These are phyloP conservation scores for Isaurus tuberculatus DNA, from an alignment of 92 coral and sea anemone species.

Conservation along the genomic window DNA sequence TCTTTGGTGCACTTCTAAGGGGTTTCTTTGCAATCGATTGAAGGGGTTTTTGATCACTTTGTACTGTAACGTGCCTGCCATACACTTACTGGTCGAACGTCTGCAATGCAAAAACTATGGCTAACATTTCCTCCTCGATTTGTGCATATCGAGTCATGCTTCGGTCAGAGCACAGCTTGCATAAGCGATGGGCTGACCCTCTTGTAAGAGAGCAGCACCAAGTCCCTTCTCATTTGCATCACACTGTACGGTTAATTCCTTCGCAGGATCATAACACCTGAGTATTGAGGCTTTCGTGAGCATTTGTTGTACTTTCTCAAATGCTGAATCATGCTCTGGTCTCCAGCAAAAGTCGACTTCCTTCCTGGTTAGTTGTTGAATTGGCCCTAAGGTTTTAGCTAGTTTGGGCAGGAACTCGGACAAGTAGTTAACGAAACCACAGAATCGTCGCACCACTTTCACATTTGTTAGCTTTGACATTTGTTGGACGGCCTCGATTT, in stretches of 20 bases:
- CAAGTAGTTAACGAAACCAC: slow-evolving; percentile 64
- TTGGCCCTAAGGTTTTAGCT: slow-evolving; percentile 47
- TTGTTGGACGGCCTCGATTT: slow-evolving; percentile 32
- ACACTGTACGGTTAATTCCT: slow-evolving; percentile 12
- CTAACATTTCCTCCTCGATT: too few relatives aligned
- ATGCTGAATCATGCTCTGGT: slow-evolving; percentile 55
- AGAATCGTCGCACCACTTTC: too few relatives aligned
- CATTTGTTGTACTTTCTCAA: slow-evolving; percentile 11
- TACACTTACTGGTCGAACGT: too few relatives aligned
- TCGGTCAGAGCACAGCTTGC: not conserved
- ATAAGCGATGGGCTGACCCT: too few relatives aligned
- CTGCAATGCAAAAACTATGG: too few relatives aligned
- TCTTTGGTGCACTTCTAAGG: too few relatives aligned
- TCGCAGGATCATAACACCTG: not conserved
- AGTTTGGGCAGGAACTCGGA: slow-evolving; percentile 61
- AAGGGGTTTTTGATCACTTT: too few relatives aligned
- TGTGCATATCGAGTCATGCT: too few relatives aligned
- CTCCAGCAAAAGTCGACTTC: slow-evolving; percentile 45
- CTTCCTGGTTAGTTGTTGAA: slow-evolving; percentile 49
- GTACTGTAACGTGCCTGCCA: too few relatives aligned
- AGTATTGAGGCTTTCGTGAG: not conserved
- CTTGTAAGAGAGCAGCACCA: too few relatives aligned
- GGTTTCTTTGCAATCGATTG: too few relatives aligned
- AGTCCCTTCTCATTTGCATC: not conserved
- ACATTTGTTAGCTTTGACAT: slow-evolving; percentile 60